Evolutionary conservation across 2,888 invertebrate species (phyloP).

Genomic region (Rhodophaea formosa): DNA sequence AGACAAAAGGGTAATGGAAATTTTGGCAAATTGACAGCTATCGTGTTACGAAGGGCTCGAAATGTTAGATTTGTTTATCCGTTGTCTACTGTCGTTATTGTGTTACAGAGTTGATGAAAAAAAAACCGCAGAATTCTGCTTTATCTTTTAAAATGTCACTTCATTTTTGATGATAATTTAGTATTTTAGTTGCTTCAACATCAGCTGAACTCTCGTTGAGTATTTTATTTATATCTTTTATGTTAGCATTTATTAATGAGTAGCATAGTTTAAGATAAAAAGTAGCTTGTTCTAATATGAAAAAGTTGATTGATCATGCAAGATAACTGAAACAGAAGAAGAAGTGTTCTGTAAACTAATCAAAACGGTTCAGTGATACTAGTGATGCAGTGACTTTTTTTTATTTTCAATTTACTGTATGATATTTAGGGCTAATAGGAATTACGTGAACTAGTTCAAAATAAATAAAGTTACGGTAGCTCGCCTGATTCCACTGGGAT

Average conservation of each 20-base stretch:
- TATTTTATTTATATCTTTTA: too few species aligned
- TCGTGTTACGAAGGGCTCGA: not conserved
- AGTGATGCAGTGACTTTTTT: too few species aligned
- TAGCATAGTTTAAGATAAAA: too few species aligned
- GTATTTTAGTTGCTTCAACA: not conserved
- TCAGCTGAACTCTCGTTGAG: too few species aligned
- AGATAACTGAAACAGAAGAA: too few species aligned
- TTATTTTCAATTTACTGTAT: too few species aligned
- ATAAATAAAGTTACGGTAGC: not conserved
- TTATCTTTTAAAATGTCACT: slow-evolving; percentile 1
- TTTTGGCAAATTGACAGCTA: slow-evolving; percentile 1
- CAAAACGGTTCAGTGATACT: too few species aligned
- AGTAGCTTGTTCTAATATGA: too few species aligned
- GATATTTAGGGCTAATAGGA: too few species aligned
- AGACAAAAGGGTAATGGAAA: not conserved
- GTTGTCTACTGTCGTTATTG: not conserved
- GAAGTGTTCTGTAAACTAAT: too few species aligned
- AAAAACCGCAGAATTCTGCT: not conserved
- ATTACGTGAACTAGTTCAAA: not conserved
- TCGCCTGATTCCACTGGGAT: not conserved
- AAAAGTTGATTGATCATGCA: too few species aligned
- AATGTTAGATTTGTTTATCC: slow-evolving; percentile 8
- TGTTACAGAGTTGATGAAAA: not conserved
- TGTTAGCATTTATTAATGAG: too few species aligned
- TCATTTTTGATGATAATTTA: not conserved